Base-by-base conservation (phyloP, 1,140 invertebrate genomes). In the Ceratitis capitata region DNA sequence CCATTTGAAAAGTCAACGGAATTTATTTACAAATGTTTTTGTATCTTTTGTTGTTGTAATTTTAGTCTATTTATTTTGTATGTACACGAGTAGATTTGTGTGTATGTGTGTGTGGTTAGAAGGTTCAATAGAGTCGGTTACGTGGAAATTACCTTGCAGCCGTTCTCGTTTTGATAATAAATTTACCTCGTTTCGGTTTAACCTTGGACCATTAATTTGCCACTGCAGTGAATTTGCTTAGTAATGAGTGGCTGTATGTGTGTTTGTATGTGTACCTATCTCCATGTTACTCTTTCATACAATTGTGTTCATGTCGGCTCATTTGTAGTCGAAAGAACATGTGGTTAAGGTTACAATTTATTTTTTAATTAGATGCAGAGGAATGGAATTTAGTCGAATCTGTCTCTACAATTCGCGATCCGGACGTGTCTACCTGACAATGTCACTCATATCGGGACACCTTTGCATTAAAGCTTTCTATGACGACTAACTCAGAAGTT, bases 201-300 rank as follows among this genome's bases (percentile, higher is more conserved):
- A 78, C 69, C 69, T 78, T 78, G 69, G 69, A 45, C 69, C 69
- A 78, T 78, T 78, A 78, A 78, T 78, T 78, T 78, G 39, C 19
- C 69, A 42, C 35, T 78, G 69, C 35, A 78, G 3, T 1, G 69
- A 45, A 42, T 78, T 69, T 12, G 51, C 51, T 56, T 56, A 26
- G 69, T 45, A 78, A 78, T 78, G 35, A 78, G 39, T 3, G 23
- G 14, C 2, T 23, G 51, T 23, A 56, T 56, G 9, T 7, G n/a
- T 6, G 51, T 56, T 5, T 6, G n/a, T 56, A n/a, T n/a, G n/a
- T n/a, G n/a, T 23, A 23, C 23, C n/a, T n/a, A n/a, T 23, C 51
- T 23, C 1, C n/a, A n/a, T n/a, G n/a, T n/a, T n/a, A n/a, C n/a
- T 3, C 19, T 56, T 23, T 56, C 6, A 23, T 23, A 56, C 4